Evolutionary conservation across 2,113 vertebrate species (phyloP), one percentile per base, ranked within the genome.

Genomic region (Oreochromis aureus): DNA sequence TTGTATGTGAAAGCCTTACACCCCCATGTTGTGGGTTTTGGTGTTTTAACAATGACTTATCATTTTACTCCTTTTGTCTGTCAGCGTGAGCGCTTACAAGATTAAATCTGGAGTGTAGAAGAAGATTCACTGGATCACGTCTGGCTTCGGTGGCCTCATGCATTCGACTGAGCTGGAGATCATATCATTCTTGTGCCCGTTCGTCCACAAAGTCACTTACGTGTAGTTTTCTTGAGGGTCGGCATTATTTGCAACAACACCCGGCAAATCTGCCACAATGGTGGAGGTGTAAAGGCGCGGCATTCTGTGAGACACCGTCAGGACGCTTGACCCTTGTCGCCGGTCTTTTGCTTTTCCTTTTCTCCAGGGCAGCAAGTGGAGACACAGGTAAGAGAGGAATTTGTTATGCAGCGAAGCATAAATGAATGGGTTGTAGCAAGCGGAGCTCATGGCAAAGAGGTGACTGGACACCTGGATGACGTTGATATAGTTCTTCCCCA

Each of bases 401-500:
- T 96, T 97, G 78, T 90, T 66, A 84, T 97, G 96, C 30, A 97
- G 81, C 0, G 96, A 97, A 87, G 96, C 96, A 10, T 96, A 97
- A 87, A 97, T 97, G 51, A 97, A 97, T 30, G 96, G 96, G 91
- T 97, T 96, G 94, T 96, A 97, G 91, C 96, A 97, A 39, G 96
- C 54, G 0, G 96, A 97, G 87, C 95, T 96, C 96, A 97, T 96
- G 80, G 96, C 96, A 1, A 96, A 83, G 85, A 96, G 94, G 91
- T 97, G 96, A 87, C 94, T 96, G 30, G 94, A 95, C 34, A 96
- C 95, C 87, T 96, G 96, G 86, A 95, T 89, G 85, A 96, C 82
- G 13, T 97, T 97, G n/a, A 97, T 58, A 19, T 96, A 97, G 16
- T 90, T 92, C 82, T 96, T 96, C 48, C 93, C 95, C 48, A 97